phyloP scores from a whole-genome alignment of 2,797 vertebrate species.

The Karalla daura region DNA sequence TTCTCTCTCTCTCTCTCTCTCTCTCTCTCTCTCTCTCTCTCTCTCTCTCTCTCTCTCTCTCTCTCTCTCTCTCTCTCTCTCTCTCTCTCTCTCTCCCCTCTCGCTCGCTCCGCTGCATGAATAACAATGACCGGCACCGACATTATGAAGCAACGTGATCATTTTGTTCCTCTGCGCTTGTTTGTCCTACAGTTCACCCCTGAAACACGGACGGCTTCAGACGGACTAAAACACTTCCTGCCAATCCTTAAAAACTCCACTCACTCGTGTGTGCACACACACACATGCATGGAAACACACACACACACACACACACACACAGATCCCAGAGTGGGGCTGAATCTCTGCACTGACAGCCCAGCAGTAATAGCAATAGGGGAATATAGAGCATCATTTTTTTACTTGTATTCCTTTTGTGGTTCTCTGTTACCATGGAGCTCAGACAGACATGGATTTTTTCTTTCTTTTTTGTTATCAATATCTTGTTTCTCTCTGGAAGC shows the following conservation, averaged over 20 bases:
- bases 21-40: not conserved
- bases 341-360: slow-evolving; percentile 13
- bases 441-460: slow-evolving; percentile 1
- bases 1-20: not conserved
- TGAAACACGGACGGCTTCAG: slow-evolving; percentile 5
- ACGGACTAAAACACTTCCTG: slow-evolving; percentile 16
- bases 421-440: slow-evolving; percentile 24
- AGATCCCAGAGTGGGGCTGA: not conserved
- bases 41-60: not conserved
- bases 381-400: not conserved
- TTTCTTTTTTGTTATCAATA: not conserved
- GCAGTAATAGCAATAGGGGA: slow-evolving; percentile 6
- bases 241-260: not conserved
- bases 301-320: slow-evolving; percentile 8
- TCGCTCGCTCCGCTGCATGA: no score
- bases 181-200: slow-evolving; percentile 23
- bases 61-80: not conserved
- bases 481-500: no score
- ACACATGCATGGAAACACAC: not conserved
- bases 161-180: slow-evolving; percentile 12
- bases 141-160: slow-evolving; percentile 16
- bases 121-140: slow-evolving; percentile 1
- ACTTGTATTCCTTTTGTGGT: not conserved
- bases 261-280: not conserved
- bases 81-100: not conserved